Percentiles rank a stretch among this genome's conserved stretches.
Evolutionary conservation across 1,140 invertebrate genomes (phyloP).

Genomic region (Plutomurus gul): DNA sequence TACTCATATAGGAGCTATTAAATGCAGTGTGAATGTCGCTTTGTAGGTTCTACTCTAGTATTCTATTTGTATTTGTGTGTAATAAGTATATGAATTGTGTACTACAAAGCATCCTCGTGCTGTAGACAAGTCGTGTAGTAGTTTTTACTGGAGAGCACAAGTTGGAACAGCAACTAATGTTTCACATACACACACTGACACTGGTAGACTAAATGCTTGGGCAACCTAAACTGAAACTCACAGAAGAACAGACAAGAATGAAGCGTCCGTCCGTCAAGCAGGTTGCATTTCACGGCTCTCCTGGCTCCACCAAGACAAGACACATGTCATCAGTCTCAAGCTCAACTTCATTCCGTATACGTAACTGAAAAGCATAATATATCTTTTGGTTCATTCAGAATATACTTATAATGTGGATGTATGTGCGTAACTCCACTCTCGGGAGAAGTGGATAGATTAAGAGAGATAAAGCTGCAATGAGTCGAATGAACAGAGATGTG

Average conservation of each 20-base stretch:
- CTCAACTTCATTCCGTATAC: slow-evolving; percentile 11
- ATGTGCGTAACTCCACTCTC: too few species aligned
- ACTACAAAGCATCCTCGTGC: slow-evolving; percentile 6
- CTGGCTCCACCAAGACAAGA: background rate
- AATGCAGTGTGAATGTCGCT: too few species aligned
- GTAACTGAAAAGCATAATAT: background rate
- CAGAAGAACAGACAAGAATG: slow-evolving; percentile 3
- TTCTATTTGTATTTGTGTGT: background rate
- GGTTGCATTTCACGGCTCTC: background rate
- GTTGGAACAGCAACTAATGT: background rate
- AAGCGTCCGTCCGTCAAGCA: slow-evolving; percentile 24
- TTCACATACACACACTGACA: too few species aligned
- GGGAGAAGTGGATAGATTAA: slow-evolving; percentile 6
- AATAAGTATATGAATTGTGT: too few species aligned
- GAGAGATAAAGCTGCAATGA: slow-evolving; percentile 8
- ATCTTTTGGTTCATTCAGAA: background rate
- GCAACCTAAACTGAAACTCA: background rate
- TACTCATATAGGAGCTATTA: too few species aligned
- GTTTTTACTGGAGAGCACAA: background rate
- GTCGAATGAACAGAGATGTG: slow-evolving; percentile 8
- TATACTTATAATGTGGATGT: background rate
- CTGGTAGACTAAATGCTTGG: background rate
- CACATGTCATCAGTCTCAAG: slow-evolving; percentile 33
- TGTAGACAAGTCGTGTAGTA: slow-evolving; percentile 20
- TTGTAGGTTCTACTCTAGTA: too few species aligned